Conservation (phyloP, 2,888 invertebrate genomes). For the Tinea pellionella region DNA sequence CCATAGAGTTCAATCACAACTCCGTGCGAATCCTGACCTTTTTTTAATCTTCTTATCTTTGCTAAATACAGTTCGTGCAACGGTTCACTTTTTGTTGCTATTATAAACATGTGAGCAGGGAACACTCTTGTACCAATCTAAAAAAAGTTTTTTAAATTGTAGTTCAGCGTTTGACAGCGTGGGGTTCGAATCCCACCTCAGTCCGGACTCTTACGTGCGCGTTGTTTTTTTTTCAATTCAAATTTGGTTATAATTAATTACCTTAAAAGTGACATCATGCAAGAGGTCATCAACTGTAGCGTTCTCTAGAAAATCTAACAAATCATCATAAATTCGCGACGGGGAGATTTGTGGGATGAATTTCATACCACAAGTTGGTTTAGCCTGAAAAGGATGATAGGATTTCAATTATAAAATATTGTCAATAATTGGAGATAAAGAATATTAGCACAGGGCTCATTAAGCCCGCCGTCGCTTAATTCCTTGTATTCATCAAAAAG, state of each 20-base stretch:
- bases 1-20: conserved; percentile 55
- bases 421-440: too few relatives aligned
- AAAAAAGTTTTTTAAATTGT: conserved; percentile 8
- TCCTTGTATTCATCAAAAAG: too few relatives aligned
- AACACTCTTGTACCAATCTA: conserved; percentile 72
- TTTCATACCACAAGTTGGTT: conserved; percentile 56
- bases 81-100: conserved; percentile 73
- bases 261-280: conserved; percentile 79
- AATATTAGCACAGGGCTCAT: too few relatives aligned
- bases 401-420: too few relatives aligned
- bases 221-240: too few relatives aligned
- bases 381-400: conserved; percentile 37
- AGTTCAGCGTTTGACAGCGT: too few relatives aligned
- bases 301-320: conserved; percentile 71
- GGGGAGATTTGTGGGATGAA: conserved; percentile 54
- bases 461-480: too few relatives aligned
- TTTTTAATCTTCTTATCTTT: conserved; percentile 28
- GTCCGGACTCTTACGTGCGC: too few relatives aligned
- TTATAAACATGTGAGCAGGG: conserved; percentile 79
- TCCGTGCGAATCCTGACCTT: not conserved
- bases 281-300: conserved; percentile 74
- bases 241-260: too few relatives aligned
- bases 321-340: conserved; percentile 55
- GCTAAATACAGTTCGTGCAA: conserved; percentile 65
- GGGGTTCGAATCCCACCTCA: too few relatives aligned